phyloP scores from a whole-genome alignment of 2,797 vertebrate genomes.

The Sebastiscus tertius region DNA sequence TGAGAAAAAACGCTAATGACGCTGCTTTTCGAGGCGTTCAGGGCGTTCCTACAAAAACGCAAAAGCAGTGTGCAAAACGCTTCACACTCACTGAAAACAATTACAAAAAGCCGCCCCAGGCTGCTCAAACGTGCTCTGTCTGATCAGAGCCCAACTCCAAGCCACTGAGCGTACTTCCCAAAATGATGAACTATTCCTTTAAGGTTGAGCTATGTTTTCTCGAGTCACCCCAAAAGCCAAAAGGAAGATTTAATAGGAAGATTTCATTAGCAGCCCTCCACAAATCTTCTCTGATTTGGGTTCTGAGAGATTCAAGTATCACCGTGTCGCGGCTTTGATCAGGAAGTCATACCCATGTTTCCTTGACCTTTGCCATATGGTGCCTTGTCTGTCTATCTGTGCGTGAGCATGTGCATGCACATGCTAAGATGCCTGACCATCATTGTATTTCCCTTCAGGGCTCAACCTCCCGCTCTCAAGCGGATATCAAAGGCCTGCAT shows the following conservation, averaged over 20 bases:
- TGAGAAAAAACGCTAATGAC: too few species aligned
- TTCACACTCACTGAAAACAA: too few species aligned
- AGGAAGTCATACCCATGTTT: conserved; percentile 43
- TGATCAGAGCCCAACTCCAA: not conserved
- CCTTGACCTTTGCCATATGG: conserved; percentile 64
- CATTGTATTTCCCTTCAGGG: conserved; percentile 51
- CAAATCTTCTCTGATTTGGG: conserved; percentile 40
- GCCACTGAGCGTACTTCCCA: not conserved
- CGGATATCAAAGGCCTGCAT: conserved; percentile 82
- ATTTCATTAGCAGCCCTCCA: conserved; percentile 20
- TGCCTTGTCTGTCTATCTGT: conserved; percentile 49
- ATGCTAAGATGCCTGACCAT: conserved; percentile 52
- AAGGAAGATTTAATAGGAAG: conserved; percentile 16
- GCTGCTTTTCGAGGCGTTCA: too few species aligned
- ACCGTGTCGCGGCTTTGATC: conserved; percentile 48
- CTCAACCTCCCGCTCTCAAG: conserved; percentile 58
- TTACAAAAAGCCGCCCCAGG: too few species aligned
- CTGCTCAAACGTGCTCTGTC: too few species aligned
- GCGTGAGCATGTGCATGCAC: conserved; percentile 15
- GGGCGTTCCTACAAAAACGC: too few species aligned
- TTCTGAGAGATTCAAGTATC: conserved; percentile 45
- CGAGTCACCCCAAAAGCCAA: not conserved
- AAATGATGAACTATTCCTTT: not conserved
- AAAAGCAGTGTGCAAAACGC: too few species aligned
- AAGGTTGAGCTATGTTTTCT: not conserved